Evolutionary conservation across 2,888 invertebrate genomes (phyloP), one percentile per base, ranked within the genome.

Genomic region (Aphrophora alni): DNA sequence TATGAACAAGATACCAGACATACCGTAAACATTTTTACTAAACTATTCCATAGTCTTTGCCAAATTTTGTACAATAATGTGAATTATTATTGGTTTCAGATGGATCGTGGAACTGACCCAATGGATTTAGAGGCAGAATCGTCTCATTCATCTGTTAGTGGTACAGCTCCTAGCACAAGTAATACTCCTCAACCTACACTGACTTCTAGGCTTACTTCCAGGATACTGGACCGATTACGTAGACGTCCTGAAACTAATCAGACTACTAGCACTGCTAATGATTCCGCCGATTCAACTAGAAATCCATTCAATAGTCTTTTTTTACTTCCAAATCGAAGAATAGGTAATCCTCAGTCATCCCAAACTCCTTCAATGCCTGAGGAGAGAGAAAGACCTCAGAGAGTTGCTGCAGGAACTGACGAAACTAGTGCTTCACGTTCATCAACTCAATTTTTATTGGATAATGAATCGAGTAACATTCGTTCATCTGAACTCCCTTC

Each of bases 81-180:
- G n/a, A n/a, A n/a, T n/a, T 21, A 24, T 68, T 21, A 68, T 12
- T 12, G 2, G 1, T 70, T 70, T 70, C 12, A 93, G 93, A 93
- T 91, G 84, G 93, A 93, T 86, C 91, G 93, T 78, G 93, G 93
- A 4, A 93, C 93, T 0, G 93, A 93, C 86, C 93, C 93, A 0
- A 93, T 93, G 93, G 93, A 93, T 86, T 88, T 90, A 0, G 91
- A 92, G 81, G 86, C 86, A 5, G 82, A 85, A 14, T 38, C 84
- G 1, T 85, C 85, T 4, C 86, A 85, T 33, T 87, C 87, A 70
- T 87, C 87, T 69, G 77, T 28, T 24, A 38, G 38, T 69, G 24
- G 7, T 38, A 25, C 70, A 27, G 38, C 38, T 38, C n/a, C 68
- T 10, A 33, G 24, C 8, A 59, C 59, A 4, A 59, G 59, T 59